Evolutionary conservation across 2,888 invertebrate genomes (phyloP), one percentile per base, ranked within the genome.

Genomic region (Chymomyza caudatula): DNA sequence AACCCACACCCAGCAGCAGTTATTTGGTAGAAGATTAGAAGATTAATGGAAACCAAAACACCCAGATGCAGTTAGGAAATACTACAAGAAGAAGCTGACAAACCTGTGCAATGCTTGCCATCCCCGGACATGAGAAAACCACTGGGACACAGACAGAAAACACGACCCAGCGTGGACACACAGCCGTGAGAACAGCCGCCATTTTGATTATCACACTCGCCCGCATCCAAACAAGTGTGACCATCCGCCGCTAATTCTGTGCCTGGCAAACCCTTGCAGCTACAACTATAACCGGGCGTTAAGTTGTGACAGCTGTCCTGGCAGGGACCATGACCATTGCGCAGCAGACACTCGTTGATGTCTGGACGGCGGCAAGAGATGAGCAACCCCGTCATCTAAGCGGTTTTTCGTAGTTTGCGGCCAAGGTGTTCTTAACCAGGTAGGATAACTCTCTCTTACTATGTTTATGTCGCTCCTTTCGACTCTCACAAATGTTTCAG

Each of bases 241-340:
- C 91, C 91, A 90, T 94, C 92, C 23, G 87, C 70, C 53, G 75
- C 73, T 76, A 94, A 90, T 78, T 90, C 90, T 64, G 93, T 93
- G 64, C 93, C 93, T n/a, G 92, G 91, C 47, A 93, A 89, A 70
- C 91, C 90, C 63, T 90, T 89, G 82, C 94, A 94, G 63, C 91
- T 91, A 85, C 94, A 94, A 70, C 88, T 88, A 88, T 93, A 94
- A 69, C 92, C 91, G 44, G 93, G 93, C 77, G 91, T 90, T 44
- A 91, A 91, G 87, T 94, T 94, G 69, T 88, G 87, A 86, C 94
- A 94, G 49, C 90, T 90, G 77, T 93, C 93, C 86, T 94, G 93
- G 83, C 94, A 94, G 13, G 93, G 93, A 5, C 93, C 94, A 73
- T 91, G 91, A 22, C 93, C 94, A 86, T 93, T 93, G 78, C 93